Evolutionary conservation across 2,113 vertebrate species (phyloP).

Genomic region (Globicephala melas): DNA sequence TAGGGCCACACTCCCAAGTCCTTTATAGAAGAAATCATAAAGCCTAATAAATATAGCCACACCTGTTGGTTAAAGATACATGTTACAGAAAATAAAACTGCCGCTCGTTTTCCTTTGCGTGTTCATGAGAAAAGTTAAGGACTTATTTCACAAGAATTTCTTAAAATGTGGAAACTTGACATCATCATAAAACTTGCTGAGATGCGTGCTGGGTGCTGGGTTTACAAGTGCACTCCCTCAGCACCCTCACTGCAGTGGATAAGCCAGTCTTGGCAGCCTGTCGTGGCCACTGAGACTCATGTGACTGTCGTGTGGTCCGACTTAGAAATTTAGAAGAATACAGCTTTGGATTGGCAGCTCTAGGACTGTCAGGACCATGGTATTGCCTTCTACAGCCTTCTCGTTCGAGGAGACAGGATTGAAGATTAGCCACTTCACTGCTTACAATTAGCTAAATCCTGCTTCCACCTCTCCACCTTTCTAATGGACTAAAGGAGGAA

Average conservation of each 20-base stretch:
- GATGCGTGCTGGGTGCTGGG: not conserved
- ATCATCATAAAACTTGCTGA: slow-evolving; percentile 68
- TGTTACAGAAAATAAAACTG: slow-evolving; percentile 19
- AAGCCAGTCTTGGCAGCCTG: not conserved
- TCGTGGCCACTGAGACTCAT: not conserved
- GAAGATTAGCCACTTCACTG: not conserved
- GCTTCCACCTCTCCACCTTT: not conserved
- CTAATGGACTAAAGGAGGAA: not conserved
- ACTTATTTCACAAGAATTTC: slow-evolving; percentile 65
- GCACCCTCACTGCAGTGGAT: not conserved
- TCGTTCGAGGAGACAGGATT: not conserved
- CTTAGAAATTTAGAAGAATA: not conserved
- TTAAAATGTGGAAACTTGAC: slow-evolving; percentile 65
- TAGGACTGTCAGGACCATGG: no score
- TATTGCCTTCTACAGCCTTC: not conserved
- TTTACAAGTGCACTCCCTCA: slow-evolving; percentile 49
- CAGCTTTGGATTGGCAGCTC: not conserved
- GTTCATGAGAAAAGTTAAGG: slow-evolving; percentile 36
- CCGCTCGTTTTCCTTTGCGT: not conserved
- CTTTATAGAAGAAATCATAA: slow-evolving; percentile 15
- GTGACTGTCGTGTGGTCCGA: not conserved
- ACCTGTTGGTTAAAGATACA: slow-evolving; percentile 41
- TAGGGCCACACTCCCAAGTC: not conserved
- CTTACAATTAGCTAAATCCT: not conserved
- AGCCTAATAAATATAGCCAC: slow-evolving; percentile 17